These are phyloP conservation scores for Eptatretus burgeri DNA, from an alignment of 2,113 vertebrate species.

Conservation along the genomic window DNA sequence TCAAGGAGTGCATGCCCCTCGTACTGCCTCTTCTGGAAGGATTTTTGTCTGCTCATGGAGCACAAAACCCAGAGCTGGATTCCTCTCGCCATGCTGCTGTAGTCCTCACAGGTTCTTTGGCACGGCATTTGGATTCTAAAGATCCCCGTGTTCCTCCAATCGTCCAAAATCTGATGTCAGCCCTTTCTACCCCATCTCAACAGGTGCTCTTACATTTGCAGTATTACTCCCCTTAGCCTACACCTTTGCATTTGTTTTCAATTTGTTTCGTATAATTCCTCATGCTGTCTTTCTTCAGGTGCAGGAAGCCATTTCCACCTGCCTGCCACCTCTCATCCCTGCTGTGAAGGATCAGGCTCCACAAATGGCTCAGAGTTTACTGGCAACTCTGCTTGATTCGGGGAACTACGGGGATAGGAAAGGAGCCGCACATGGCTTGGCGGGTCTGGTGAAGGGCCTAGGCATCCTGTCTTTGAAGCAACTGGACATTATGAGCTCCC, in stretches of 20 bases:
- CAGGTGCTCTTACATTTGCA: slow-evolving; percentile 24
- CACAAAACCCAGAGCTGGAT: slow-evolving; percentile 14
- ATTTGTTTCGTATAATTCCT: too few species aligned
- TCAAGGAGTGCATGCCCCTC: slow-evolving; percentile 68
- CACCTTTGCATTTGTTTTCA: too few species aligned
- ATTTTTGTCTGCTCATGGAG: slow-evolving; percentile 21
- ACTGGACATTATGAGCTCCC: slow-evolving; percentile 79
- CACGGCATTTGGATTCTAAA: slow-evolving; percentile 84
- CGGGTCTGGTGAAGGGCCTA: slow-evolving; percentile 72
- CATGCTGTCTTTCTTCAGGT: slow-evolving; percentile 22
- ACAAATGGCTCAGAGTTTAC: slow-evolving; percentile 60
- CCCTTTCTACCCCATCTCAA: slow-evolving; percentile 78
- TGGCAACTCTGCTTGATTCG: slow-evolving; percentile 73
- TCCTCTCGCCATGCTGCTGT: slow-evolving; percentile 87
- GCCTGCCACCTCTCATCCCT: slow-evolving; percentile 66
- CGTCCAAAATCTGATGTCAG: slow-evolving; percentile 72
- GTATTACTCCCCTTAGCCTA: too few species aligned
- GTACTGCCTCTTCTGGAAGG: slow-evolving; percentile 89
- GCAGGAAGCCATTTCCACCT: slow-evolving; percentile 78
- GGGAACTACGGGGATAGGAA: slow-evolving; percentile 84
- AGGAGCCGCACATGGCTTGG: slow-evolving; percentile 68
- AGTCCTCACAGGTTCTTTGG: slow-evolving; percentile 88
- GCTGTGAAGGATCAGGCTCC: slow-evolving; percentile 82
- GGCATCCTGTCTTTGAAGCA: slow-evolving; percentile 90
- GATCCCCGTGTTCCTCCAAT: slow-evolving; percentile 97